Evolutionary conservation across 2,113 vertebrate species (phyloP).

Genomic region (Mesoclemmys tuberculata): DNA sequence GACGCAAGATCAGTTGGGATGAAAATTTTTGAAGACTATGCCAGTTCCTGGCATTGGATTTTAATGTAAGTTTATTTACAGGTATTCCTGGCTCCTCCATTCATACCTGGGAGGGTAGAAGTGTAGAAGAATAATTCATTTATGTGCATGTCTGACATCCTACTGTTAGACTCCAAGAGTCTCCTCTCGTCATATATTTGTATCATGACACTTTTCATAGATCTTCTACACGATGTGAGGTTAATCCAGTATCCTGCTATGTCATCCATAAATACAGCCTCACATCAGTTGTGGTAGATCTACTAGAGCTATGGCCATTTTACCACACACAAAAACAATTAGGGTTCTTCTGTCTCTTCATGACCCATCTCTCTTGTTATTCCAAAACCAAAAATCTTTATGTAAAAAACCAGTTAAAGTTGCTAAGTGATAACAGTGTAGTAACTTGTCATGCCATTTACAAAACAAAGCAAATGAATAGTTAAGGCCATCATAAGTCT

Average conservation of each 20-base stretch:
- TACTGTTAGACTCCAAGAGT: not conserved
- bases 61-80: constrained; percentile 86
- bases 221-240: not conserved
- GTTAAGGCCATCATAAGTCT: not conserved
- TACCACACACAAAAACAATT: not conserved
- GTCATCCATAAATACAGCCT: not conserved
- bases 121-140: not conserved
- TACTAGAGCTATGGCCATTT: not conserved
- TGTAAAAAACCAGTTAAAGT: not conserved
- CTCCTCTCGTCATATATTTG: not conserved
- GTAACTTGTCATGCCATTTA: not conserved
- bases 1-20: constrained; percentile 87
- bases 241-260: not conserved
- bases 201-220: not conserved
- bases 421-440: not conserved
- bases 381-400: not conserved
- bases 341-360: not conserved
- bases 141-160: not conserved
- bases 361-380: not conserved
- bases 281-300: not conserved
- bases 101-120: not conserved
- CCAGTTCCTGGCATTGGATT: constrained; percentile 95
- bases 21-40: constrained; percentile 95
- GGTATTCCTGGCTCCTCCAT: not conserved
- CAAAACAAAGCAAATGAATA: not conserved